Conservation (phyloP, 2,113 vertebrate species). For the Lutjanus erythropterus region DNA sequence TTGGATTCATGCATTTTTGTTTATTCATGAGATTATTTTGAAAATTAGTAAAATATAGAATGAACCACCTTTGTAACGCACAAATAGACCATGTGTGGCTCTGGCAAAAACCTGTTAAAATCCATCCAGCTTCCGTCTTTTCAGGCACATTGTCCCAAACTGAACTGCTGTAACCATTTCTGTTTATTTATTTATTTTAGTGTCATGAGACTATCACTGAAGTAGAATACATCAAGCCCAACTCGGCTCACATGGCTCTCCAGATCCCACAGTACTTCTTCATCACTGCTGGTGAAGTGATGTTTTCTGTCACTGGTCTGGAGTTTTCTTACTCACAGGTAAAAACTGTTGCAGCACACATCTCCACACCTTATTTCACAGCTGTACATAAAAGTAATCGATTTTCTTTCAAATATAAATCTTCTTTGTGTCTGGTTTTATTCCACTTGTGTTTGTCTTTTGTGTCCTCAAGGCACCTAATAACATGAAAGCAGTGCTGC, state of each 20-base stretch:
- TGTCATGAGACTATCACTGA: conserved; percentile 62
- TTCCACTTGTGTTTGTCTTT: conserved; percentile 9
- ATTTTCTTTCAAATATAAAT: not conserved
- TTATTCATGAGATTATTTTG: not conserved
- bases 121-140: not conserved
- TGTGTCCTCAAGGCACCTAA: conserved; percentile 89
- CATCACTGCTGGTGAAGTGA: conserved; percentile 92
- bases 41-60: not conserved
- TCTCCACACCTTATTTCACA: not conserved
- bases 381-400: not conserved
- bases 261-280: conserved; percentile 98
- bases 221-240: conserved; percentile 88
- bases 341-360: conserved; percentile 23
- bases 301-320: conserved; percentile 96
- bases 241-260: conserved; percentile 90
- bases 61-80: not conserved
- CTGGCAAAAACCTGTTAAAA: not conserved
- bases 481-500: conserved; percentile 97
- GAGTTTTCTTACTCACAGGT: conserved; percentile 98
- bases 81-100: not conserved
- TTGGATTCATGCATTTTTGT: not conserved
- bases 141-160: not conserved
- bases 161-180: not conserved
- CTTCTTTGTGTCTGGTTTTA: not conserved
- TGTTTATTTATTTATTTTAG: conserved; percentile 59